These are phyloP conservation scores for Matsumyia berberina DNA, from an alignment of 2,888 invertebrate species.

Conservation along the genomic window DNA sequence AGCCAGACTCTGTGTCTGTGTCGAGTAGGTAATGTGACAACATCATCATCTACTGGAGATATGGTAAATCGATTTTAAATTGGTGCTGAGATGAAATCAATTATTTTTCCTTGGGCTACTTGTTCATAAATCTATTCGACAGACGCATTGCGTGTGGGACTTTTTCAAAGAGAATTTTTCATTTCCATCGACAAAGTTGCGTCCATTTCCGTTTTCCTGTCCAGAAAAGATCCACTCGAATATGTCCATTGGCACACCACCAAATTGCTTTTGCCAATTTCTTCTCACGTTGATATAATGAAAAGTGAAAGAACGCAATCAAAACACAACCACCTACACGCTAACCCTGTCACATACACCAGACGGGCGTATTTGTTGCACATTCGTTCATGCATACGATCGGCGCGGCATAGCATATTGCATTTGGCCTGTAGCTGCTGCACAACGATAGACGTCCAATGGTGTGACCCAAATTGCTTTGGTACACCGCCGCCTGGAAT, in stretches of 20 bases:
- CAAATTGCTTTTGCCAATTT: slow-evolving; percentile 19
- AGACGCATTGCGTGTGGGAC: neutral
- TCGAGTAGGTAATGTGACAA: slow-evolving; percentile 3
- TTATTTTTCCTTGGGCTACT: neutral
- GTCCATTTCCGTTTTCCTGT: slow-evolving; percentile 2
- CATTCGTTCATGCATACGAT: slow-evolving; percentile 14
- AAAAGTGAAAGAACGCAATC: slow-evolving; percentile 66
- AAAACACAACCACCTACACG: slow-evolving; percentile 67
- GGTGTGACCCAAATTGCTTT: slow-evolving; percentile 67
- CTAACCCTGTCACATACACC: slow-evolving; percentile 48
- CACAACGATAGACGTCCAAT: slow-evolving; percentile 50
- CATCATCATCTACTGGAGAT: neutral
- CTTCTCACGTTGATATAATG: slow-evolving; percentile 56
- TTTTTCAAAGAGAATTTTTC: no score
- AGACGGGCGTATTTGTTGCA: slow-evolving; percentile 15
- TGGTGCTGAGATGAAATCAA: neutral
- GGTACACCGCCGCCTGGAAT: slow-evolving; percentile 60
- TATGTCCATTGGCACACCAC: neutral
- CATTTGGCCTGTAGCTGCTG: slow-evolving; percentile 25
- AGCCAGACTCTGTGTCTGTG: neutral
- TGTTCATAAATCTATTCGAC: no score
- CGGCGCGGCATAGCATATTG: slow-evolving; percentile 12
- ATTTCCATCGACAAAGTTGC: neutral
- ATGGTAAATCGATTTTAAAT: slow-evolving; percentile 14
- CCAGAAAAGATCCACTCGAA: neutral